These are phyloP conservation scores for Nannoperca obscura DNA, from an alignment of 2,797 vertebrate genomes.

Conservation along the genomic window DNA sequence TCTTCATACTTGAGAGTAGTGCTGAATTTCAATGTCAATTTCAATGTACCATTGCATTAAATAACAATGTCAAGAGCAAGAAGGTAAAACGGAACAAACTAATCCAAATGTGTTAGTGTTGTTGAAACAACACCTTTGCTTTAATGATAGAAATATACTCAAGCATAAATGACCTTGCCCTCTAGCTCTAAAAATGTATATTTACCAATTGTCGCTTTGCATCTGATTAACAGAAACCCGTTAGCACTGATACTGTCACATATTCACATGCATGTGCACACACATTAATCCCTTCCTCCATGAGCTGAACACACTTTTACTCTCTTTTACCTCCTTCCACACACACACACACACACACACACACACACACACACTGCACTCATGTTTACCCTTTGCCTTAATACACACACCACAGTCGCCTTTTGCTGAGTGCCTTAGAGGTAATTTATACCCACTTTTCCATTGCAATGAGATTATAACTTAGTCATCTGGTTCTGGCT, in stretches of 20 bases:
- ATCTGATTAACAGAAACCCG: conserved; percentile 17
- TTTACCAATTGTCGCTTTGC: conserved; percentile 27
- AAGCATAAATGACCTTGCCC: conserved; percentile 8
- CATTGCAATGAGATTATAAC: conserved; percentile 68
- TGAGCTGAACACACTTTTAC: background rate
- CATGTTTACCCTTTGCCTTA: conserved; percentile 20
- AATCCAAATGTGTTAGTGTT: conserved; percentile 16
- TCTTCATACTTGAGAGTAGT: background rate
- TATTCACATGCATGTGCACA: background rate
- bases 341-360: background rate
- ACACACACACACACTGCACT: background rate
- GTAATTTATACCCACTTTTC: conserved; percentile 65
- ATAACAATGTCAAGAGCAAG: background rate
- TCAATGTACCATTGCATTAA: background rate
- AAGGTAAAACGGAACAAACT: background rate
- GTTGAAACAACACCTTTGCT: conserved; percentile 21
- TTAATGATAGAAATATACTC: conserved; percentile 2
- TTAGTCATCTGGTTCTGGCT: conserved; percentile 65
- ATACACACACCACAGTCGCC: background rate
- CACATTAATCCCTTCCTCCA: conserved; percentile 1
- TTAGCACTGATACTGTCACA: background rate
- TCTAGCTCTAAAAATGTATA: conserved; percentile 11
- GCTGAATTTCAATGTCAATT: background rate
- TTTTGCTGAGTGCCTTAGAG: conserved; percentile 50
- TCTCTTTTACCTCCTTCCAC: background rate